Evolutionary conservation across 2,888 invertebrate species (phyloP), one percentile per base, ranked within the genome.

Genomic region (Pyrochroa serraticornis): DNA sequence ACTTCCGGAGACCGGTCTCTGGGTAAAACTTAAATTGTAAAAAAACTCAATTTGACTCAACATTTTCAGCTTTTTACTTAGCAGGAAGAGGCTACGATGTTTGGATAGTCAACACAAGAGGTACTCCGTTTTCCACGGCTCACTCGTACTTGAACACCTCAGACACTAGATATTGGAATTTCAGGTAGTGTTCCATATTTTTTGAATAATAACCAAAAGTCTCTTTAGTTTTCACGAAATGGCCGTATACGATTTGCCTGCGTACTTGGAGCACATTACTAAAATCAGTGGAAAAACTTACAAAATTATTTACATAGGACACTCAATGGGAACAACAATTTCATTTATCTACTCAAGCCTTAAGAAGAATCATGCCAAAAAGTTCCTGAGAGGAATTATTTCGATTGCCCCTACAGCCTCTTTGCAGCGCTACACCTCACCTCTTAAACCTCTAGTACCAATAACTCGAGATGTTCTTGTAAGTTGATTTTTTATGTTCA

Each of bases 321-420:
- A 51, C 35, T 51, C 51, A 8, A 43, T 51, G 51, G 51, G 51
- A 6, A 12, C 34, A n/a, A 43, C 36, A 22, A 30, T 51, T 9
- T 14, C 34, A 1, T 31, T 51, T 7, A 34, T 51, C 32, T 51
- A 51, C 30, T 10, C 51, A 0, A 43, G 51, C 43, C 9, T 51
- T 7, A 33, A 30, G 6, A 42, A 51, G 22, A 13, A 51, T 6
- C 51, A 51, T 12, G 51, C 51, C 13, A 13, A 43, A 36, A 14
- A 44, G 7, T 36, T 43, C 6, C 6, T 51, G 1, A 51, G 43
- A 36, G 36, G 51, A 0, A 12, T 35, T 2, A 12, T 44, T 14
- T 7, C 36, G n/a, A 13, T 51, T 5, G 36, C 43, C 1, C 51
- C 44, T 1, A 31, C 31, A 12, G 44, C 12, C 1, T 44, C 44